These are phyloP conservation scores for Capreolus pygargus DNA, from an alignment of 2,113 vertebrate genomes.

Conservation along the genomic window DNA sequence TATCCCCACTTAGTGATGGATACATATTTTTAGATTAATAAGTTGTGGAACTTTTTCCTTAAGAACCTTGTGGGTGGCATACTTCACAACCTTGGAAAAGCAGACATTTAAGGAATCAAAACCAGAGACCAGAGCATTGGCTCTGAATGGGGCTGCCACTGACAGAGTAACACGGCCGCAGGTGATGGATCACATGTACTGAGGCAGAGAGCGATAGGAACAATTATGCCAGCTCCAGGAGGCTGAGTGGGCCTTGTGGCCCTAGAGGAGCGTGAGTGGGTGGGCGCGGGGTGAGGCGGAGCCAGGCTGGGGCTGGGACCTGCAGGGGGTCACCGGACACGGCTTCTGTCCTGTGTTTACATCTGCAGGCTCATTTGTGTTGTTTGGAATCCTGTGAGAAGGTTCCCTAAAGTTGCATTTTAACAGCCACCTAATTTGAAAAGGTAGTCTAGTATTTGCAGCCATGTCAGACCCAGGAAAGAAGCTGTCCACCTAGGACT, in stretches of 20 bases:
- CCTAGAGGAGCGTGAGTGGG: conserved; percentile 51
- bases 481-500: not conserved
- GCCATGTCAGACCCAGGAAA: not conserved
- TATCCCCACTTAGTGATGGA: not conserved
- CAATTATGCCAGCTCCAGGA: conserved; percentile 37
- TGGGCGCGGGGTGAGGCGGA: conserved; percentile 51
- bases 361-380: not conserved
- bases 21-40: not conserved
- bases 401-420: not conserved
- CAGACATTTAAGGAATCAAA: conserved; percentile 41
- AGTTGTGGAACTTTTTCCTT: not conserved
- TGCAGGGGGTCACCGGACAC: not conserved
- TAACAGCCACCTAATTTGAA: not conserved
- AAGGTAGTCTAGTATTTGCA: not conserved
- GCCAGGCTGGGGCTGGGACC: conserved; percentile 27
- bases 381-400: not conserved
- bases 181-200: conserved; percentile 40
- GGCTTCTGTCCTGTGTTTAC: not conserved
- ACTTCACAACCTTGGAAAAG: conserved; percentile 32
- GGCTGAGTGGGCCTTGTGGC: conserved; percentile 69
- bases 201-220: conserved; percentile 25
- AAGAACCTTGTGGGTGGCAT: conserved; percentile 36
- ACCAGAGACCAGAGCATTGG: conserved; percentile 29
- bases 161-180: conserved; percentile 53
- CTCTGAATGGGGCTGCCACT: conserved; percentile 37